These are phyloP conservation scores for Lemur catta DNA, from an alignment of 2,797 vertebrate species.

Conservation along the genomic window DNA sequence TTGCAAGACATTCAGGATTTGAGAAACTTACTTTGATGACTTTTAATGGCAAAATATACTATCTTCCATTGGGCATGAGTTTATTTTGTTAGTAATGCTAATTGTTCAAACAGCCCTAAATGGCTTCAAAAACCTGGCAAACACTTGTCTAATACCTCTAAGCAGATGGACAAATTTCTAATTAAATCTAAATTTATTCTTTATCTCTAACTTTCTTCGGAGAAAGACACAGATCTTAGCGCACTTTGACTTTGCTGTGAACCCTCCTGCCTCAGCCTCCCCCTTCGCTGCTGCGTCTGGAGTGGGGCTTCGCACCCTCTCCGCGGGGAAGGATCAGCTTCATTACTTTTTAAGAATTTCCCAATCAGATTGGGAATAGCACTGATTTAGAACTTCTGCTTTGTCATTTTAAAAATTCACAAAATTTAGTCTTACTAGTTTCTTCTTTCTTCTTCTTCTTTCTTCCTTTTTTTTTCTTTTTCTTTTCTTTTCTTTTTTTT, in stretches of 20 bases:
- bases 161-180: conserved; percentile 75
- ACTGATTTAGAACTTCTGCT: neutral
- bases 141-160: conserved; percentile 52
- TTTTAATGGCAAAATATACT: conserved; percentile 70
- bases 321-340: fast-evolving
- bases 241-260: neutral
- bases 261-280: neutral
- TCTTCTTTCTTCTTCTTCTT: neutral
- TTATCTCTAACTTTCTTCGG: conserved; percentile 19
- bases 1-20: conserved; percentile 59
- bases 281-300: fast-evolving
- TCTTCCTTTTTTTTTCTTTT: neutral
- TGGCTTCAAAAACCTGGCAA: conserved; percentile 66
- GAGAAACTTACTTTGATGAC: conserved; percentile 58
- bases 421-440: neutral
- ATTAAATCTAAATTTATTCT: conserved; percentile 77
- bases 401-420: neutral
- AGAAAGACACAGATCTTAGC: neutral
- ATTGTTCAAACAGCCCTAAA: conserved; percentile 68
- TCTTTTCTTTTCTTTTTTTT: neutral
- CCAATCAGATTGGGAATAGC: neutral
- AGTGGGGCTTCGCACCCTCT: too few species aligned
- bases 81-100: conserved; percentile 61
- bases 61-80: conserved; percentile 48
- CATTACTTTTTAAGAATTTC: neutral